Evolutionary conservation across 2,888 invertebrate species (phyloP), one percentile per base, ranked within the genome.

Genomic region (Leucozona laternaria): DNA sequence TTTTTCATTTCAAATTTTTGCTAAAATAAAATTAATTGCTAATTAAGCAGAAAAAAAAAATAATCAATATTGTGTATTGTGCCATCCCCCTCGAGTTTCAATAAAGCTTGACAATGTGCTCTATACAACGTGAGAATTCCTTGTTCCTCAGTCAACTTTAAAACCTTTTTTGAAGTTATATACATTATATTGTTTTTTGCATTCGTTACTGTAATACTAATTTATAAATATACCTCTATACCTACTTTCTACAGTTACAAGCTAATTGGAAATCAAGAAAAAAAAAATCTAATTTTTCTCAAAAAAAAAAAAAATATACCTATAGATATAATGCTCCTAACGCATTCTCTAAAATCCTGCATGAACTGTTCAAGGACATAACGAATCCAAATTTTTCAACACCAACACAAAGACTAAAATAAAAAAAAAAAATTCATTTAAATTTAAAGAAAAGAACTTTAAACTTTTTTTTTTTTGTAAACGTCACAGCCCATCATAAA

Each of bases 51-150:
- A 31, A 43, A 60, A 72, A 77, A 78, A 86, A 62, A 77, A 31
- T 31, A 86, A 86, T 86, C 86, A 82, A 86, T 86, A 86, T 79
- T 79, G 86, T 86, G 75, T 86, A 76, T 75, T 79, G 82, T 86
- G 86, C 43, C 78, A 85, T 80, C 80, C 85, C 84, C 78, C 82
- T 75, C 86, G 75, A 82, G 82, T 79, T 60, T 79, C 11, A 53
- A 55, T 57, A 82, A 86, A 82, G 82, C 86, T 86, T 86, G 71
- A 82, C 78, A 82, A 86, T 86, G 86, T 86, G 86, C 58, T 86
- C 78, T 50, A 79, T 82, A 86, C 86, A 86, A 86, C 86, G 86
- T 86, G 86, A 86, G 86, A 82, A 78, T 79, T 79, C 50, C 78
- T 82, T 78, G 75, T 81, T 86, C 80, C 68, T 78, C 73, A 80